phyloP scores from a whole-genome alignment of 2,113 vertebrate genomes.

The Nycticryphes semicollaris region DNA sequence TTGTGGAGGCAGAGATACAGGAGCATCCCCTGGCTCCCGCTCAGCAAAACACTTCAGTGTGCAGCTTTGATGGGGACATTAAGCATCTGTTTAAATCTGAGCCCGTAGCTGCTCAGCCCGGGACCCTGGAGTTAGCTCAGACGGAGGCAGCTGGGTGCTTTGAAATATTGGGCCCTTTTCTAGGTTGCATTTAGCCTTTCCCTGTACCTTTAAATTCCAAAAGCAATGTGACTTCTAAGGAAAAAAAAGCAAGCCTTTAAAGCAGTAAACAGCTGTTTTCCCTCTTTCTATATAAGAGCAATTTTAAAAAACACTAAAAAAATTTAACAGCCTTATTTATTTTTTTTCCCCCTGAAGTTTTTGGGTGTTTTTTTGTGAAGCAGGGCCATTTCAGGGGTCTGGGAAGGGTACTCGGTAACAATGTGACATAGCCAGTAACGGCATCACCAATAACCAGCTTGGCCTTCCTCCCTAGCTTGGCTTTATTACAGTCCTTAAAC shows the following conservation, averaged over 20 bases:
- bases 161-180: not conserved
- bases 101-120: fast-evolving
- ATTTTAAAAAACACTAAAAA: constrained; percentile 50
- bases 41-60: not conserved
- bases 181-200: not conserved
- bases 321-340: not conserved
- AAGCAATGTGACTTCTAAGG: not conserved
- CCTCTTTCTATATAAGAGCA: constrained; percentile 13
- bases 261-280: constrained; percentile 61
- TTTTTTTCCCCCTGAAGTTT: not conserved
- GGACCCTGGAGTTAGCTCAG: not conserved
- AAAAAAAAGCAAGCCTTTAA: not conserved
- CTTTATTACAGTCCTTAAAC: not conserved
- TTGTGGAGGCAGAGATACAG: not conserved
- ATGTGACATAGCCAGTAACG: not conserved
- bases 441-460: not conserved
- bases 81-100: not conserved
- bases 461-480: not conserved
- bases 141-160: fast-evolving
- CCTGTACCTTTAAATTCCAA: constrained; percentile 33
- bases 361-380: not conserved
- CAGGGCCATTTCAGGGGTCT: not conserved
- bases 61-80: not conserved
- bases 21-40: not conserved
- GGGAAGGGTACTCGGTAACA: not conserved